Evolutionary conservation across 1,140 invertebrate species (phyloP), one percentile per base, ranked within the genome.

Genomic region (Nebria ingens): DNA sequence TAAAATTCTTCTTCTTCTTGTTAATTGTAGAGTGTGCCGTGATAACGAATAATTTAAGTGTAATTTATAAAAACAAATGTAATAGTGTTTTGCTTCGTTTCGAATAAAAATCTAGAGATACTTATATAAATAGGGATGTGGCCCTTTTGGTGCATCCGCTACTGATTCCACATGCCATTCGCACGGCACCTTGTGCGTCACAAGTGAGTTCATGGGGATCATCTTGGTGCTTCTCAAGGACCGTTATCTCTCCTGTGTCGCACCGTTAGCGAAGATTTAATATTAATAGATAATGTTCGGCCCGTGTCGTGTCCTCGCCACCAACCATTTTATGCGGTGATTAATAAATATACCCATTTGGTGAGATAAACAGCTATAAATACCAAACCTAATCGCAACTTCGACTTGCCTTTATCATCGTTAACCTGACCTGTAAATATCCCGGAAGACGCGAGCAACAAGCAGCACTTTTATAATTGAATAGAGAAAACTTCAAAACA

Each of bases 261-360:
- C 40, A 45, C 40, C 40, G 40, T 45, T 45, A 6, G 9, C 17
- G 40, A 45, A 45, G 6, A 45, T 45, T 45, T 17, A 45, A 11
- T 17, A 11, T 17, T 9, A 11, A 45, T 17, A 45, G 40, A 45
- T 45, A 11, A 45, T 45, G 15, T 45, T 12, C 9, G 6, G 25
- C 25, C 6, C 25, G 25, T n/a, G 25, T 17, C 3, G 40, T 45
- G 40, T 45, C 40, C 40, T 45, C 40, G 40, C n/a, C n/a, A n/a
- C n/a, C n/a, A 45, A 45, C 9, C 40, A 45, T 45, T 45, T n/a
- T 45, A 45, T 45, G 40, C 40, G 9, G 40, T 45, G 40, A 45
- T 45, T 45, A 45, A 45, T 45, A 45, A 9, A n/a, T n/a, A 29
- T 29, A 29, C 25, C 4, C 25, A 3, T 12, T 45, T 45, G 40